Conservation (phyloP, 2,888 invertebrate genomes). For the Dione vanillae region DNA sequence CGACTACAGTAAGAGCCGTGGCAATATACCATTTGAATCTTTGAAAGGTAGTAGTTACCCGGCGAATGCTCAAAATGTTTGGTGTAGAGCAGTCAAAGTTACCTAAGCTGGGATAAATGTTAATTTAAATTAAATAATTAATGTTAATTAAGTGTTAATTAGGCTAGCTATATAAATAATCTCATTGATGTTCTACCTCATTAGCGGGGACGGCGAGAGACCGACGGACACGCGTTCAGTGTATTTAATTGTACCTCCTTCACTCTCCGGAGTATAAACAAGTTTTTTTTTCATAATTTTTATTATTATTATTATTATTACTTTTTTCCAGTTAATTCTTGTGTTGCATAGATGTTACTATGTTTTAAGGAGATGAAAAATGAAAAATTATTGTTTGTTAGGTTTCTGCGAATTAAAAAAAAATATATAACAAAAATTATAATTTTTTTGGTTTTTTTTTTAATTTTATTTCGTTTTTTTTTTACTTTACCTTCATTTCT, state of each 20-base stretch:
- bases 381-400: conserved; percentile 84
- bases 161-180: conserved; percentile 76
- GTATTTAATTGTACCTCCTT: conserved; percentile 82
- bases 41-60: conserved; percentile 79
- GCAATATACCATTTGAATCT: conserved; percentile 65
- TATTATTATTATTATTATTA: conserved; percentile 67
- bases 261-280: conserved; percentile 83
- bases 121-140: conserved; percentile 57
- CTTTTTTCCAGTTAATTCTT: conserved; percentile 81
- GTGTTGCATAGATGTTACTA: conserved; percentile 86
- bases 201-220: conserved; percentile 64
- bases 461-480: conserved; percentile 62
- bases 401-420: conserved; percentile 85
- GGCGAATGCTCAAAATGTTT: conserved; percentile 62
- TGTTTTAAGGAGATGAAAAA: conserved; percentile 82
- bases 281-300: conserved; percentile 66
- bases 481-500: conserved; percentile 57
- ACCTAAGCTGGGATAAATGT: conserved; percentile 62
- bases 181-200: conserved; percentile 80
- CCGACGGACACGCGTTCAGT: conserved; percentile 68
- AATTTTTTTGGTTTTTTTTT: conserved; percentile 69
- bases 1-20: not conserved
- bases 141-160: conserved; percentile 75
- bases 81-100: conserved; percentile 43
- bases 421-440: conserved; percentile 77